Evolutionary conservation across 2,888 invertebrate genomes (phyloP).

Genomic region (Cosmia pyralina): DNA sequence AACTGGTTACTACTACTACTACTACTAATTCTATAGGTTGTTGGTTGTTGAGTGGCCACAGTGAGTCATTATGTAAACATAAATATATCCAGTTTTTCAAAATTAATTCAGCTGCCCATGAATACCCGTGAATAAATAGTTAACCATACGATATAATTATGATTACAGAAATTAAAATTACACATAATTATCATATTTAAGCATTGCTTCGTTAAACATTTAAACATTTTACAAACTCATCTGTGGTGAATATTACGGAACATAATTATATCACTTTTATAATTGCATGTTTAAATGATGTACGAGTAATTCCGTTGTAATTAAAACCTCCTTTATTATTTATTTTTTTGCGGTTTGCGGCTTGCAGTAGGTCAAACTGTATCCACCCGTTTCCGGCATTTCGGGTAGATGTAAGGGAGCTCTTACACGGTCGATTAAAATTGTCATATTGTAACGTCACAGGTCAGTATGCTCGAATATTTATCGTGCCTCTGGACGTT

Average conservation of each 20-base stretch:
- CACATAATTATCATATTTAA: neutral
- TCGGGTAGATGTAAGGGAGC: neutral
- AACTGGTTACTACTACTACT: too few relatives aligned
- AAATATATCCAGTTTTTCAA: neutral
- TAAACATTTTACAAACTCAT: neutral
- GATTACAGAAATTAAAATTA: neutral
- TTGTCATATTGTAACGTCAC: conserved; percentile 2
- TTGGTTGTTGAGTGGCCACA: too few relatives aligned
- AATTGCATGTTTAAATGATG: neutral
- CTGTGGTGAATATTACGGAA: conserved; percentile 9
- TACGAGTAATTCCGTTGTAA: neutral
- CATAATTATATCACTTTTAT: neutral
- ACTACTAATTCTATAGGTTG: neutral
- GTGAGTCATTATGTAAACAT: neutral
- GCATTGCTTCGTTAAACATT: neutral
- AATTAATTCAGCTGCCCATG: neutral
- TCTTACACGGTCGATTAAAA: conserved; percentile 8
- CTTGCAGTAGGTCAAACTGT: conserved; percentile 6
- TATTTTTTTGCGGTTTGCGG: conserved; percentile 13
- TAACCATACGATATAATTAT: neutral
- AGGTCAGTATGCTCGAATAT: conserved; percentile 6
- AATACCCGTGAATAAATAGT: conserved; percentile 1
- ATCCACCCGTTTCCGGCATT: neutral
- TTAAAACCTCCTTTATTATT: conserved; percentile 18
- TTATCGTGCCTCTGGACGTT: neutral